These are phyloP conservation scores for Ibycter americanus DNA, from an alignment of 2,797 vertebrate species.

Conservation along the genomic window DNA sequence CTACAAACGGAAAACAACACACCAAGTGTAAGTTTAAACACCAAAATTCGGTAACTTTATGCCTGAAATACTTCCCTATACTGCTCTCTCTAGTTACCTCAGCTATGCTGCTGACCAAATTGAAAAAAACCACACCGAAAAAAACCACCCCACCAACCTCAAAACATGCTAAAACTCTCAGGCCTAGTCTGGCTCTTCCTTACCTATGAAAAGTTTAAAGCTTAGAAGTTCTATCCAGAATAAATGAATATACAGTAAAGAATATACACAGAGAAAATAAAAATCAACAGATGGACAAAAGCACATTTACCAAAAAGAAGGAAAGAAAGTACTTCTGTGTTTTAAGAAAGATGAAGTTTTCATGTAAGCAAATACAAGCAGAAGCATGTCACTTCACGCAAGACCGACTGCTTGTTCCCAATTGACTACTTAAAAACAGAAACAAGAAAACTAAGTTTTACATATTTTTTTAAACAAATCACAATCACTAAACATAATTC, in stretches of 20 bases:
- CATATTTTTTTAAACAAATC: background rate
- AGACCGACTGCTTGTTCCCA: background rate
- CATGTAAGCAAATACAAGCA: background rate
- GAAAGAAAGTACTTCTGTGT: background rate
- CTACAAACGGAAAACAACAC: background rate
- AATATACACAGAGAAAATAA: background rate
- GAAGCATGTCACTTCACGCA: background rate
- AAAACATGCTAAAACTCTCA: background rate
- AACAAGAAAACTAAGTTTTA: background rate
- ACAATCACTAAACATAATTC: background rate
- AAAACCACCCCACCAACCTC: rapidly evolving
- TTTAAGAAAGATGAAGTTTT: background rate
- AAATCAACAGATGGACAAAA: background rate
- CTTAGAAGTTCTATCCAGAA: background rate
- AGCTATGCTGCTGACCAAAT: background rate
- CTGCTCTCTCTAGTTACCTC: background rate
- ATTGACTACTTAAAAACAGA: background rate
- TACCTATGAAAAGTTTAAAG: background rate
- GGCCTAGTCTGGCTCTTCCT: background rate
- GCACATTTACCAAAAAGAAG: background rate
- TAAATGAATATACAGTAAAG: background rate
- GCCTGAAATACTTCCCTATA: background rate
- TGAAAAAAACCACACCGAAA: background rate
- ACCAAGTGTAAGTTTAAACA: background rate
- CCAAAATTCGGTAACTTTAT: background rate